Percentiles rank a stretch among this genome's conserved stretches.
phyloP scores from a whole-genome alignment of 1,140 invertebrate species.

The Drosophila bocki region DNA sequence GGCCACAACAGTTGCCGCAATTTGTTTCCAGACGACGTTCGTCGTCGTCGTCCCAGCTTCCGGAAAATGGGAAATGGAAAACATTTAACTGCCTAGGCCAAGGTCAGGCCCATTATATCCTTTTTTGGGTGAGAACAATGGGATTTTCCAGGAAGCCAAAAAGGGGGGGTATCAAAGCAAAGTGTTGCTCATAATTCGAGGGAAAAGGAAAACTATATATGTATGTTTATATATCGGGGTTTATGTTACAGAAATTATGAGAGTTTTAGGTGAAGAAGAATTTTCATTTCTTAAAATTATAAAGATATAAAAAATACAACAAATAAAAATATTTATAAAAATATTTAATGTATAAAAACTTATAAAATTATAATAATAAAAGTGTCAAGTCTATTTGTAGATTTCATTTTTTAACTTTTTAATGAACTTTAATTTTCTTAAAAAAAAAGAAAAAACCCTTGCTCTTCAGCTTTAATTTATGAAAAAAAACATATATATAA shows the following conservation, averaged over 20 bases:
- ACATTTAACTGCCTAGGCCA: conserved; percentile 38
- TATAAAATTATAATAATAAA: too few species aligned
- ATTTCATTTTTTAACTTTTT: neutral
- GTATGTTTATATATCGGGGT: too few species aligned
- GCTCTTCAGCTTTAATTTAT: neutral
- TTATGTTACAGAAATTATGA: neutral
- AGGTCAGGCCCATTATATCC: conserved; percentile 25
- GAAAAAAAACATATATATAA: too few species aligned
- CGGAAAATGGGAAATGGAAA: conserved; percentile 16
- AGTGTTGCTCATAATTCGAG: conserved; percentile 11
- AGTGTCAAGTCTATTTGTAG: too few species aligned
- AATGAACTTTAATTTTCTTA: neutral
- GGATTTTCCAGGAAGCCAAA: neutral
- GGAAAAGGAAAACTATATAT: neutral
- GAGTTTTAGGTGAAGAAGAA: neutral
- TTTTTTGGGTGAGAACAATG: neutral
- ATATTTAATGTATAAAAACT: too few species aligned
- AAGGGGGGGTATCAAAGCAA: neutral
- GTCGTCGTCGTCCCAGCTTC: neutral
- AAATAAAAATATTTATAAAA: too few species aligned
- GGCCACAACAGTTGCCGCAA: conserved; percentile 47
- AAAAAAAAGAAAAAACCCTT: neutral
- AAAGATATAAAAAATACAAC: too few species aligned
- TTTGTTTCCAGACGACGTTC: conserved; percentile 15
- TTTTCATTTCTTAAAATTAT: too few species aligned